These are phyloP conservation scores for Venustoraphidia nigricollis DNA, from an alignment of 2,888 invertebrate species.

Conservation along the genomic window DNA sequence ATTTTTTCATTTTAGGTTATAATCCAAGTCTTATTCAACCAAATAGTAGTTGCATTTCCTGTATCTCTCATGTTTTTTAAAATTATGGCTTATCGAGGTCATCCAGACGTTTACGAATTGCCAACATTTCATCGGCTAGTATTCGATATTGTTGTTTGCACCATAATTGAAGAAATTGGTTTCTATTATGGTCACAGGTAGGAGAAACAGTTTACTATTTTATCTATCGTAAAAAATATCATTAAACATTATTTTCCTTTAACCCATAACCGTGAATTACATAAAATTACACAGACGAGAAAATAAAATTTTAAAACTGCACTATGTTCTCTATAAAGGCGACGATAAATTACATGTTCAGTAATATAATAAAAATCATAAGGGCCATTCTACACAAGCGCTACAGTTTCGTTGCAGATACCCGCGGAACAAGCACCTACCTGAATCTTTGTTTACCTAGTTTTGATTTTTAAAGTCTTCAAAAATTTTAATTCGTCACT, in stretches of 20 bases:
- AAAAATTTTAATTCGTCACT: no score
- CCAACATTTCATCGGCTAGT: conserved; percentile 67
- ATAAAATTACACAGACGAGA: no score
- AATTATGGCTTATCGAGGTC: conserved; percentile 50
- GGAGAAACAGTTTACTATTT: conserved; percentile 1
- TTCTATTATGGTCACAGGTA: conserved; percentile 77
- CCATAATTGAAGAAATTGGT: conserved; percentile 61
- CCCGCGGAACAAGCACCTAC: no score
- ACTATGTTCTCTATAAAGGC: no score
- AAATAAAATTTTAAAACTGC: background rate
- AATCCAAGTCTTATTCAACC: conserved; percentile 54
- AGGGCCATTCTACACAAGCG: no score
- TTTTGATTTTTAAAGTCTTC: no score
- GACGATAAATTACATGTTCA: no score
- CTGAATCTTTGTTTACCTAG: no score
- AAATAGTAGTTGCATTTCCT: conserved; percentile 51
- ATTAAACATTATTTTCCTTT: no score
- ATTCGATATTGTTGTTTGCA: conserved; percentile 54
- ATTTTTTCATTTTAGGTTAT: conserved; percentile 35
- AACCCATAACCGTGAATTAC: no score
- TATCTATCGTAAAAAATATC: background rate
- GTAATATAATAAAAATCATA: no score
- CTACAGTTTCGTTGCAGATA: no score
- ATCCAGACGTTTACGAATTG: conserved; percentile 45
- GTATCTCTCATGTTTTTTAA: conserved; percentile 42